These are phyloP conservation scores for Cylas formicarius DNA, from an alignment of 1,140 invertebrate genomes.

Conservation along the genomic window DNA sequence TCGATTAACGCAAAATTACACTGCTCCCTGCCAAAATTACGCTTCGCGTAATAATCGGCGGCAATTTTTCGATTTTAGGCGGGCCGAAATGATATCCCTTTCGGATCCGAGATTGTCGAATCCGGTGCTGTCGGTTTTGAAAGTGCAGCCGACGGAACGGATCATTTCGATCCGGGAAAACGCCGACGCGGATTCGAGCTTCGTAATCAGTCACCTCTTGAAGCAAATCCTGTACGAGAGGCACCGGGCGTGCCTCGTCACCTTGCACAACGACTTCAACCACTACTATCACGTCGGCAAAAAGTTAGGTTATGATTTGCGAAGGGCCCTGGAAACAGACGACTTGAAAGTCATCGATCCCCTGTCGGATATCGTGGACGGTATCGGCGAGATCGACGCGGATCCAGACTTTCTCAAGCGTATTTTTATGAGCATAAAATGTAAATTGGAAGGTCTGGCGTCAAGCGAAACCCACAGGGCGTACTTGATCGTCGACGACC, in stretches of 20 bases:
- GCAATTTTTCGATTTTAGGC: conserved; percentile 13
- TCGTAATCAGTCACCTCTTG: conserved; percentile 56
- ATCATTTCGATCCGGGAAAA: conserved; percentile 60
- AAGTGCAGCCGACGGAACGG: conserved; percentile 38
- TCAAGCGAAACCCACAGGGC: conserved; percentile 23
- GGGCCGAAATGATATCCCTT: conserved; percentile 16
- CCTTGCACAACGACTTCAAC: conserved; percentile 59
- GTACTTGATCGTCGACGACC: conserved; percentile 59
- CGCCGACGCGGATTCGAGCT: conserved; percentile 60
- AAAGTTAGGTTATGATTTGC: conserved; percentile 63
- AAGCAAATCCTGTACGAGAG: conserved; percentile 47
- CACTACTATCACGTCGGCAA: conserved; percentile 68
- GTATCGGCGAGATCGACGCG: conserved; percentile 28
- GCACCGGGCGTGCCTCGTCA: conserved; percentile 53
- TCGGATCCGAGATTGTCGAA: conserved; percentile 22
- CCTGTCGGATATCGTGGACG: conserved; percentile 45
- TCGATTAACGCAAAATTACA: too few species aligned
- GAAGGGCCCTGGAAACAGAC: conserved; percentile 48
- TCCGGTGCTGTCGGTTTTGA: conserved; percentile 33
- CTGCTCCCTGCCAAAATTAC: too few species aligned
- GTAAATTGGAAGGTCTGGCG: conserved; percentile 23
- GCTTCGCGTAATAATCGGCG: too few species aligned
- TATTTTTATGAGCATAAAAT: conserved; percentile 33
- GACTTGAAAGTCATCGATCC: conserved; percentile 50
- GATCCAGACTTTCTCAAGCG: conserved; percentile 32